These are phyloP conservation scores for Thunnus thynnus DNA, from an alignment of 2,113 vertebrate genomes.

Conservation along the genomic window DNA sequence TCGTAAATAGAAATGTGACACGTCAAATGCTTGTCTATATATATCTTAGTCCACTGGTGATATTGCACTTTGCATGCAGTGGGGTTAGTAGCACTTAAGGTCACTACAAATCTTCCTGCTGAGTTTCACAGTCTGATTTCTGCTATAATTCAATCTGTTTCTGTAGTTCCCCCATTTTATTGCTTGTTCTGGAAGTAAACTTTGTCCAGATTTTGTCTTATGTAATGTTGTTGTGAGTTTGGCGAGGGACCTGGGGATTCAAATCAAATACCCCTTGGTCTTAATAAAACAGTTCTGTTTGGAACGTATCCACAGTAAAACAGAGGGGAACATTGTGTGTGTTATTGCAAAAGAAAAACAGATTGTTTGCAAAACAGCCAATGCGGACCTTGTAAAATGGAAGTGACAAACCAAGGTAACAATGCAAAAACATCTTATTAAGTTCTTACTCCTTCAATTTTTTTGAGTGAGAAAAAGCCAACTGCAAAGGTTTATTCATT, in stretches of 20 bases:
- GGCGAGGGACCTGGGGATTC: slow-evolving; percentile 53
- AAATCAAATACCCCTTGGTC: slow-evolving; percentile 64
- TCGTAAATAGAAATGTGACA: slow-evolving; percentile 55
- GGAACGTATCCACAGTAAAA: slow-evolving; percentile 64
- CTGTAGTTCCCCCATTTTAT: slow-evolving; percentile 16
- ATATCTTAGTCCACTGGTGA: slow-evolving; percentile 30
- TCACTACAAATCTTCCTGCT: slow-evolving; percentile 7
- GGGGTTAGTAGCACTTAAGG: slow-evolving; percentile 17
- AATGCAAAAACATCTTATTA: slow-evolving; percentile 27
- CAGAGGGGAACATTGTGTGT: slow-evolving; percentile 68
- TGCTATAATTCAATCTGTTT: slow-evolving; percentile 21
- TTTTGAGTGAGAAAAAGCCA: slow-evolving; percentile 40
- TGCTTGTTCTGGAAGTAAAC: slow-evolving; percentile 37
- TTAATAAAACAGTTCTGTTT: slow-evolving; percentile 61
- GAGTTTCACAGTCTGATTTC: slow-evolving; percentile 15
- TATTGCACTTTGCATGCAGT: slow-evolving; percentile 27
- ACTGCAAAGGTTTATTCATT: slow-evolving; percentile 1
- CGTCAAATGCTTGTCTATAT: slow-evolving; percentile 35
- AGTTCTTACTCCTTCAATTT: slow-evolving; percentile 11
- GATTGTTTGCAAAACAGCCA: slow-evolving; percentile 33
- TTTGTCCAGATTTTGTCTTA: slow-evolving; percentile 63
- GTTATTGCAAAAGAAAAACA: slow-evolving; percentile 54
- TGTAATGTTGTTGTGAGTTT: slow-evolving; percentile 74
- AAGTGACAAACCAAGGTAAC: slow-evolving; percentile 32
- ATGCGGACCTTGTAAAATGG: slow-evolving; percentile 44